Base-by-base conservation (phyloP, 2,113 vertebrate genomes). In the Saguinus imperator region DNA sequence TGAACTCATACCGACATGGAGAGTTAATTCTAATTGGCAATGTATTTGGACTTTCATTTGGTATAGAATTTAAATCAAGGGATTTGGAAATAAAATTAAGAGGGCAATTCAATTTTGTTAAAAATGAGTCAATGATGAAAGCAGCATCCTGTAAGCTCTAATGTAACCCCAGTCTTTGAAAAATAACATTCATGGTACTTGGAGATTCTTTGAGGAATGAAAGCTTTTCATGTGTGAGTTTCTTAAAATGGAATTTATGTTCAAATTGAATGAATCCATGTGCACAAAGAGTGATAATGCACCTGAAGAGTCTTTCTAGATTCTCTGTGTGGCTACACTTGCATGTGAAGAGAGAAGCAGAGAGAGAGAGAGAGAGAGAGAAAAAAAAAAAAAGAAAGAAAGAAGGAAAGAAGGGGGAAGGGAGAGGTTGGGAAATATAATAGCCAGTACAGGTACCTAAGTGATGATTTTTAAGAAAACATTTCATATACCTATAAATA, bases 211-310 rank as follows among this genome's bases (percentile, higher is more conserved):
- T 94, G 73, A 97, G 79, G 72, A 98, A 43, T 94, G 7, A 96
- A 96, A 95, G n/a, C 12, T 96, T 97, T 98, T 96, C 12, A 43
- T 89, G 25, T 97, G 72, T 94, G 85, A 95, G 95, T 43, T 86
- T 87, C 85, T 97, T 94, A 92, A 95, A 95, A 82, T 18, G 89
- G 23, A 95, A 94, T 91, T 97, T 75, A 48, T 83, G 75, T 97
- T 95, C 96, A 92, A 73, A 95, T 97, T 97, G 13, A 76, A 86
- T 81, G 64, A 48, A 66, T 80, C 45, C 6, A 11, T 94, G 55
- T 70, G 23, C 87, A 84, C 52, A 92, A 93, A 96, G 73, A 68
- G 37, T 45, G 9, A 82, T 79, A 75, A 94, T 87, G 68, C 2
- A 21, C 93, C 76, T 66, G 40, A 85, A 93, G 84, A 81, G 37